These are phyloP conservation scores for Xestia ashworthii DNA, from an alignment of 2,888 invertebrate genomes.

Conservation along the genomic window DNA sequence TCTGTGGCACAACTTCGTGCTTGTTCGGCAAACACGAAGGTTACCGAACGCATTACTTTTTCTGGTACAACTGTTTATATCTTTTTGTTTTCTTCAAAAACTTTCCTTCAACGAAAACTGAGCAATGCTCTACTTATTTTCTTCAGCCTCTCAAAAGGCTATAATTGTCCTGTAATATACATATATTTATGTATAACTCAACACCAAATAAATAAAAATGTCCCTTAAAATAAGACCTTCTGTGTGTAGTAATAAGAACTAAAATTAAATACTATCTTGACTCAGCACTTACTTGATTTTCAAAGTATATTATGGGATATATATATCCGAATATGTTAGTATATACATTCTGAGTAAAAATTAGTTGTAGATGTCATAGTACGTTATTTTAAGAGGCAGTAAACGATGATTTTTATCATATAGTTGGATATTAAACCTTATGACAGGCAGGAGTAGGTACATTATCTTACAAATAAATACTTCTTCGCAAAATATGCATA, in stretches of 20 bases:
- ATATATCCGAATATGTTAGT: conserved; percentile 49
- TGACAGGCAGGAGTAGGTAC: not conserved
- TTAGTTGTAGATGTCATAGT: conserved; percentile 22
- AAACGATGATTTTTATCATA: conserved; percentile 6
- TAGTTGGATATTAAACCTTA: not conserved
- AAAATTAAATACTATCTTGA: conserved; percentile 22
- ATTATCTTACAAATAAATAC: not conserved
- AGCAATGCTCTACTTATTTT: conserved; percentile 9
- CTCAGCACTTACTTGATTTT: conserved; percentile 38
- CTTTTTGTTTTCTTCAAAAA: not conserved
- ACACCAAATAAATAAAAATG: conserved; percentile 58
- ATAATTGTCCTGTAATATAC: conserved; percentile 44
- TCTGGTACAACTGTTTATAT: not conserved
- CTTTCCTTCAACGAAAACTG: conserved; percentile 17
- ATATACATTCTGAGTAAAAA: conserved; percentile 36
- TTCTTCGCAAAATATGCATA: too few relatives aligned
- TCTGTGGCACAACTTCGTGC: not conserved
- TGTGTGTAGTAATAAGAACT: conserved; percentile 35
- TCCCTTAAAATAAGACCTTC: conserved; percentile 49
- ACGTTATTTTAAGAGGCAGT: conserved; percentile 10
- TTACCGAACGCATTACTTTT: not conserved
- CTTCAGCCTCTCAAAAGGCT: conserved; percentile 5
- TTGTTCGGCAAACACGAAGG: not conserved
- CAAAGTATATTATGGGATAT: conserved; percentile 39
- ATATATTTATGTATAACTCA: conserved; percentile 47